Conservation (phyloP, 1,140 invertebrate species). For the Euglossa dilemma region DNA sequence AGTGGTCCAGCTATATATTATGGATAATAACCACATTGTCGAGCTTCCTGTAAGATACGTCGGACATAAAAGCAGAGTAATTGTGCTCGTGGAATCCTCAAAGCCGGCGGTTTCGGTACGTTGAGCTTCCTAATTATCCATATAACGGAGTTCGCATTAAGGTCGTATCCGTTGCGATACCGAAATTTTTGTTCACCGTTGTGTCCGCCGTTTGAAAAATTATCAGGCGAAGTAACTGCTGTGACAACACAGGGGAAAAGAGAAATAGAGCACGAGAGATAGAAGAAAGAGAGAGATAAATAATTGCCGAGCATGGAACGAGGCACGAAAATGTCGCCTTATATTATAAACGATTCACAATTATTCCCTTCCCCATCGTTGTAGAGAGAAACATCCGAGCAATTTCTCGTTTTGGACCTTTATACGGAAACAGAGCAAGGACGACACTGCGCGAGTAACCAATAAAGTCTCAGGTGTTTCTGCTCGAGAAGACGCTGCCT, state of each 20-base stretch:
- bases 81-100: constrained; percentile 49
- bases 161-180: constrained; percentile 39
- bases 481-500: constrained; percentile 23
- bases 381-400: constrained; percentile 12
- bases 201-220: constrained; percentile 51
- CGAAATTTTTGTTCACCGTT: constrained; percentile 32
- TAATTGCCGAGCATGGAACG: constrained; percentile 32
- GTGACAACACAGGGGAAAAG: background rate
- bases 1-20: background rate
- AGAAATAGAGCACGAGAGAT: too few relatives aligned
- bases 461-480: constrained; percentile 22
- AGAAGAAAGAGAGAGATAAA: background rate
- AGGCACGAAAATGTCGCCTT: constrained; percentile 7
- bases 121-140: constrained; percentile 64
- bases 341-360: constrained; percentile 21
- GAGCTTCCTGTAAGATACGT: constrained; percentile 7
- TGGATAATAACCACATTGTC: background rate
- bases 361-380: constrained; percentile 12
- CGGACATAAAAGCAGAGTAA: constrained; percentile 49
- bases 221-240: constrained; percentile 50
- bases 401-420: constrained; percentile 22
- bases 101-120: constrained; percentile 50
- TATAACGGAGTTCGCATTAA: constrained; percentile 59
- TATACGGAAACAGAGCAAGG: too few relatives aligned
- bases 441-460: constrained; percentile 2